phyloP scores from a whole-genome alignment of 1,140 invertebrate genomes.

The Chironomus striatipennis region DNA sequence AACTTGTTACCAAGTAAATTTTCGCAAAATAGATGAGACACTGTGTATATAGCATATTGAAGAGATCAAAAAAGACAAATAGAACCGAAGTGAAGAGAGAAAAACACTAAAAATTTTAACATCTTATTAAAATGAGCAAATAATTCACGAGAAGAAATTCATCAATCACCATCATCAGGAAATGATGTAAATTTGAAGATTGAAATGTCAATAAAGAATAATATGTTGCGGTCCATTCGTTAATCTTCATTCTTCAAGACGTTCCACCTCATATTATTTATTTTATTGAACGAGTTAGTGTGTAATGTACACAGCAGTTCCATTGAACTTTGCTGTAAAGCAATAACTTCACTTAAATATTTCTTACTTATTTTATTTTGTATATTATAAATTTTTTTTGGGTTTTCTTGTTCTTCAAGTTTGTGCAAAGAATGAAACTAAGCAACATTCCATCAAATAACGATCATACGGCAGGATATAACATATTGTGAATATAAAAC shows the following conservation, averaged over 20 bases:
- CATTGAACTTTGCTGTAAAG: conserved; percentile 1
- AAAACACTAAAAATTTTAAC: not conserved
- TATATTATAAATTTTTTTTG: too few species aligned
- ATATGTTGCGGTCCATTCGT: not conserved
- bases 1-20: too few species aligned
- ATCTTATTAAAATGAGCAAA: conserved; percentile 10
- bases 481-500: conserved; percentile 17
- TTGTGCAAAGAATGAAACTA: not conserved
- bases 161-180: conserved; percentile 5
- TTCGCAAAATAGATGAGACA: too few species aligned
- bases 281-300: not conserved
- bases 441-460: conserved; percentile 9
- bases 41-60: too few species aligned
- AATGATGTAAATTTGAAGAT: conserved; percentile 9
- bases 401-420: not conserved
- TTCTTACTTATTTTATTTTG: too few species aligned
- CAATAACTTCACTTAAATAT: not conserved
- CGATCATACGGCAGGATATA: conserved; percentile 20
- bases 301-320: not conserved
- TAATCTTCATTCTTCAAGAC: not conserved
- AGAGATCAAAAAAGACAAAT: not conserved
- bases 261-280: not conserved
- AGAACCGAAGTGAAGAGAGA: not conserved
- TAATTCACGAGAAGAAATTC: not conserved
- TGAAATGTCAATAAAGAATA: not conserved